Evolutionary conservation across 2,888 invertebrate genomes (phyloP), one percentile per base, ranked within the genome.

Genomic region (Theristus sp.): DNA sequence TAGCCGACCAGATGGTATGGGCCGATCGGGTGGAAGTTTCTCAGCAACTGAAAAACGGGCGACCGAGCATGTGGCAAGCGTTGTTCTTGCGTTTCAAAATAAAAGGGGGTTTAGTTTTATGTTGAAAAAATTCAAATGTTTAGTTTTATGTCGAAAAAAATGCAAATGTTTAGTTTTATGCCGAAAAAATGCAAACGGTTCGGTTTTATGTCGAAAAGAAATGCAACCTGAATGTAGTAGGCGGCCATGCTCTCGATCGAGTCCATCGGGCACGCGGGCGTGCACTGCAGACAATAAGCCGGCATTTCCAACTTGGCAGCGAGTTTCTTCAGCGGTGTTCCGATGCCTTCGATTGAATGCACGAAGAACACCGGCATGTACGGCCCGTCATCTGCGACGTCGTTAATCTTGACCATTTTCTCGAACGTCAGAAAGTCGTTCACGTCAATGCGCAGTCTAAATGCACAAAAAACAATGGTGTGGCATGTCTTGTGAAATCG

Each of bases 261-360:
- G 20, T 80, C 78, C 2, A 86, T 75, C 52, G 90, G 89, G 30
- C 85, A 84, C 22, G 82, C 81, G 56, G 78, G 77, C 17, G 86
- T 85, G 77, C 89, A 89, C 77, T 94, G 93, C 57, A 94, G 77
- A n/a, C 90, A 91, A 78, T 82, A 86, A 58, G 87, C 88, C 58
- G 87, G 88, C 2, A 85, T 84, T 62, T 82, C 82, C 65, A 94
- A 79, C 66, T 82, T 81, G 59, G 78, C 78, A 25, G 89, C 87
- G 66, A 96, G 75, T 24, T 79, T 78, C 69, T 82, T 55, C 27
- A 94, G 78, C 57, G 84, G 80, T 52, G 80, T 80, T 30, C 85
- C 84, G 63, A 84, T 83, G 67, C 90, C 90, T 79, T 90, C 89
- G 70, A 90, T 87, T 1, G 89, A 86, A 74, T 88, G 87, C 58